A percentile compares a stretch with the other conserved stretches of the same genome.
Evolutionary conservation across 2,888 invertebrate genomes (phyloP).

Genomic region (Ptycholaimellus sp.): DNA sequence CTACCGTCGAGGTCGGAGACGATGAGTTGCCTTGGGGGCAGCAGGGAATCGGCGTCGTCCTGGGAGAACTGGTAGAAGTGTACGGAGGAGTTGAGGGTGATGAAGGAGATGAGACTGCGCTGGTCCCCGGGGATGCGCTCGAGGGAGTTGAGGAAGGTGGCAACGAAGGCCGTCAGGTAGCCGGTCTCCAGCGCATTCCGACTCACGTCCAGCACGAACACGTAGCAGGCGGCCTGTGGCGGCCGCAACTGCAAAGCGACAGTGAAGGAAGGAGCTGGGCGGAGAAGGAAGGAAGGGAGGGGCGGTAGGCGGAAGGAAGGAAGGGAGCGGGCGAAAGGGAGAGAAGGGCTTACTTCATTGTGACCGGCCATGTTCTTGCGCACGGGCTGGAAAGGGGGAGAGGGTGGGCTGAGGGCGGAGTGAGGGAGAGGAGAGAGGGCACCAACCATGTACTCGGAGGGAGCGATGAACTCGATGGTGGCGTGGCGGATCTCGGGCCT

Average conservation of each 20-base stretch:
- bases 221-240: conserved; percentile 84
- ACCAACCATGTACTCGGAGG: conserved; percentile 71
- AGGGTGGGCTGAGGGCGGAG: background rate
- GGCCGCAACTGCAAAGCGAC: conserved; percentile 45
- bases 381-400: conserved; percentile 7
- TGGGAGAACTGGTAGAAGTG: conserved; percentile 55
- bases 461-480: conserved; percentile 93
- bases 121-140: conserved; percentile 76
- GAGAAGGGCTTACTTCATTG: conserved; percentile 7
- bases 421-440: background rate
- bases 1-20: conserved; percentile 78
- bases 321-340: background rate
- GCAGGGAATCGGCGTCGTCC: conserved; percentile 13
- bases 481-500: conserved; percentile 83
- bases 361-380: conserved; percentile 6
- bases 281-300: background rate
- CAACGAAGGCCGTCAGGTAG: conserved; percentile 59
- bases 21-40: conserved; percentile 34
- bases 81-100: conserved; percentile 66
- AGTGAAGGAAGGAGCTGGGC: conserved; percentile 11
- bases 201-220: conserved; percentile 79
- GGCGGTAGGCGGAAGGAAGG: background rate
- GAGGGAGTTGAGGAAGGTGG: conserved; percentile 50
- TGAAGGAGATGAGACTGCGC: conserved; percentile 64
- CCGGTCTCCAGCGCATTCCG: conserved; percentile 58